Base-by-base conservation (phyloP, 2,888 invertebrate genomes). In the Meliscaeva auricollis region DNA sequence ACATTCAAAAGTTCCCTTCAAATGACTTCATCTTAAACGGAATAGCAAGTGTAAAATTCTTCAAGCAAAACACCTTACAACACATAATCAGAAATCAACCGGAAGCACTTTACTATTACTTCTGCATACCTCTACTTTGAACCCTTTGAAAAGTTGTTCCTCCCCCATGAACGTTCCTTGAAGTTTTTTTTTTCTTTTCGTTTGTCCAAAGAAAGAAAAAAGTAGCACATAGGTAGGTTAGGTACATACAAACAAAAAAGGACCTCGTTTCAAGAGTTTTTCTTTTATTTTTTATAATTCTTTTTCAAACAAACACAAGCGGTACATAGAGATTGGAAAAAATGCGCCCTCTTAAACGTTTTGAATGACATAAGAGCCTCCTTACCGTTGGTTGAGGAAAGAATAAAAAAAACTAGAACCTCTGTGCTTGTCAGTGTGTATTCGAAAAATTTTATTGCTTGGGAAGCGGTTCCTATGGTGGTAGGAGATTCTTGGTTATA, bases 41-140 rank as follows among this genome's bases (percentile, higher is more conserved):
- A 48, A 8, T 7, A 20, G 32, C 17, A 26, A 44, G 81, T 81
- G 70, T 32, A 44, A 48, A 76, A 44, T 30, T 72, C 66, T 72
- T 44, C 50, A 35, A 46, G 62, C 22, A 68, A 64, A 52, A 64
- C 72, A 72, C 72, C 48, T 70, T 64, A 62, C 66, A 74, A 68
- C 52, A 60, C 48, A 73, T 69, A 78, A 73, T 70, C 74, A 70
- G 74, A 75, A 84, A 69, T 78, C 78, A 83, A 78, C 78, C 73
- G 69, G 78, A 82, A 82, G 64, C 56, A 56, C 73, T 83, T 73
- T 69, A 15, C 64, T 69, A 64, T 78, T 83, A 74, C 83, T 41
- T 30, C 68, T 26, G 38, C 73, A 69, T 78, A 30, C 76, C 48
- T 81, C 35, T 38, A 2, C 64, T 30, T 38, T 62, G 41, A 64